Base-by-base conservation (phyloP, 1,140 invertebrate genomes). In the Diploscapter pachys region DNA sequence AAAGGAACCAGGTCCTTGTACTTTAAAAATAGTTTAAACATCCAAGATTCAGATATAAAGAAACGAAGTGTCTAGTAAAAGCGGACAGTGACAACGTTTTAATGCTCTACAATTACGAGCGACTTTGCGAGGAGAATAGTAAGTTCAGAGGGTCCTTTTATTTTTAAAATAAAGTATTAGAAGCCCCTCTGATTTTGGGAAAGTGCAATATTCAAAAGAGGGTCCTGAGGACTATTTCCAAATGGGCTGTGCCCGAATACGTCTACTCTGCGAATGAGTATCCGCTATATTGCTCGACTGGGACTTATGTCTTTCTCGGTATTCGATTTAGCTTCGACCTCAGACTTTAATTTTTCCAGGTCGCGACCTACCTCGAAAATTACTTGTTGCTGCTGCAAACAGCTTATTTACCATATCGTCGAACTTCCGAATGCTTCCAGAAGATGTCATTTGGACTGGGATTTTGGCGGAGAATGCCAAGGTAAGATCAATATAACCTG, bases 371-470 rank as follows among this genome's bases (percentile, higher is more conserved):
- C 73, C 73, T 2, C 61, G 64, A 5, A 52, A 54, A 2, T 51
- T 74, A 3, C 63, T 74, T 3, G 52, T 69, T 13, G 73, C 53
- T 11, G 64, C 73, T 3, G 63, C 54, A 53, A 69, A 49, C 5
- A 74, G 63, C 8, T n/a, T 13, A 31, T 74, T 74, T 50, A 50
- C 64, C 4, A 68, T 31, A 49, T 74, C 73, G 3, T 9, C 63
- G 4, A 74, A 74, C 64, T 74, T 66, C n/a, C 61, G 72, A 65
- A 63, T 51, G 4, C 6, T 48, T 4, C 64, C 73, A 9, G 73
- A 74, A 69, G 73, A 74, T 50, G 73, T 74, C 5, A 64, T 74
- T 3, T 67, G 68, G 57, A 74, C 73, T 8, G 73, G 73, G 55
- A 61, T 74, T 11, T 56, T 74, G 3, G 65, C 73, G 5, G 65